Conservation (phyloP, 2,797 vertebrate species). For the Knipowitschia caucasica region DNA sequence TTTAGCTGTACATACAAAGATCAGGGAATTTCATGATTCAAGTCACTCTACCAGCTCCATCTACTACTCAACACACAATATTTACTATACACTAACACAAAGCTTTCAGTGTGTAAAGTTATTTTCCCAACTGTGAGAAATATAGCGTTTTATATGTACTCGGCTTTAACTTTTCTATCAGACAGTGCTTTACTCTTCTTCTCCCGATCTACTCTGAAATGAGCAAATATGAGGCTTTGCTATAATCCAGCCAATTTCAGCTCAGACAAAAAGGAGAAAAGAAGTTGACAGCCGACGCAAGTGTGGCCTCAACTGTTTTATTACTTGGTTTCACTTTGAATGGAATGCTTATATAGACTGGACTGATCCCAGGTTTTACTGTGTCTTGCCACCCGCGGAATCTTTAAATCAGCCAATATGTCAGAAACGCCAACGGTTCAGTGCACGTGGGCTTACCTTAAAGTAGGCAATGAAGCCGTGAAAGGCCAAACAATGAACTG, state of each 20-base stretch:
- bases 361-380: constrained; percentile 63
- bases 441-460: constrained; percentile 65
- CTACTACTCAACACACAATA: not conserved
- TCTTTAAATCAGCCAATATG: constrained; percentile 71
- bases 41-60: not conserved
- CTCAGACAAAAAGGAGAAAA: constrained; percentile 19
- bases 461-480: constrained; percentile 65
- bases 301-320: constrained; percentile 51
- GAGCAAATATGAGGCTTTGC: constrained; percentile 34
- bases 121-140: not conserved
- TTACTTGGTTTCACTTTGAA: constrained; percentile 59
- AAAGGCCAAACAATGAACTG: constrained; percentile 68
- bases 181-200: constrained; percentile 29
- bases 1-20: no score
- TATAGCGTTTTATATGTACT: not conserved
- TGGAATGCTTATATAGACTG: constrained; percentile 51
- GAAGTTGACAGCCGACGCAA: constrained; percentile 18
- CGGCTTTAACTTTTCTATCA: constrained; percentile 21
- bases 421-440: constrained; percentile 58
- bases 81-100: not conserved
- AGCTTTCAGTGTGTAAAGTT: not conserved
- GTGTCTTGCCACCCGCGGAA: constrained; percentile 56
- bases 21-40: no score
- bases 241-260: constrained; percentile 64
- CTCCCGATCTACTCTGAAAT: constrained; percentile 23